Conservation (phyloP, 1,140 invertebrate species). For the Pseudoatta argentina region DNA sequence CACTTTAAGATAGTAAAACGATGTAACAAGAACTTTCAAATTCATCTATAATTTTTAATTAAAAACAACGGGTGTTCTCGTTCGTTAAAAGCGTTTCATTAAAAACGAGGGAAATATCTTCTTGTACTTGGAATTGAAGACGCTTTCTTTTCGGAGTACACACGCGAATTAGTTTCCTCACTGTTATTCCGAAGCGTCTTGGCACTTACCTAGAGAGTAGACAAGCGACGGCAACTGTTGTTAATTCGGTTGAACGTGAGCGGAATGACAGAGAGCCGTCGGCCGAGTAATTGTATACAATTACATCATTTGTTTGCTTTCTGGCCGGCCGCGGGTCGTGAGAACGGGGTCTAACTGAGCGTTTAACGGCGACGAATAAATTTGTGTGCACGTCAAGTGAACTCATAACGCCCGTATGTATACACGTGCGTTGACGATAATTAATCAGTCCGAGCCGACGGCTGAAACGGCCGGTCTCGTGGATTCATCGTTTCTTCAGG, state of each 20-base stretch:
- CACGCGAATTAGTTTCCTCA: not conserved
- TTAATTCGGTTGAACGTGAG: slow-evolving; percentile 37
- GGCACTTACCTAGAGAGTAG: not conserved
- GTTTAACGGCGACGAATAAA: slow-evolving; percentile 25
- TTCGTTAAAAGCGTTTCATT: not conserved
- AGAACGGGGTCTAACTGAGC: slow-evolving; percentile 35
- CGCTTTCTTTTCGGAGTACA: not conserved
- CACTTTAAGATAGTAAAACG: too few relatives aligned
- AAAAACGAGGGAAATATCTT: not conserved
- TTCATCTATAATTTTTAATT: not conserved
- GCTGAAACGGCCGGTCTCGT: not conserved
- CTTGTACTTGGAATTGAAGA: not conserved
- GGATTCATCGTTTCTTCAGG: not conserved
- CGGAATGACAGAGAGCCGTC: slow-evolving; percentile 15
- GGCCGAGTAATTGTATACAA: slow-evolving; percentile 51
- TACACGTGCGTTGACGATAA: not conserved
- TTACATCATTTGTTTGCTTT: slow-evolving; percentile 51
- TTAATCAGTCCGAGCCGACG: slow-evolving; percentile 15
- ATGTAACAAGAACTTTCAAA: not conserved
- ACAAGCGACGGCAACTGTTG: not conserved
- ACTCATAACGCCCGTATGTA: not conserved
- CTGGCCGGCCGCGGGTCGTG: slow-evolving; percentile 35
- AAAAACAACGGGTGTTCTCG: not conserved
- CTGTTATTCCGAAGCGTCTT: not conserved
- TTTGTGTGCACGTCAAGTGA: slow-evolving; percentile 13